Percentiles rank a stretch among this genome's conserved stretches.
These are phyloP conservation scores for Varanus salvator DNA, from an alignment of 2,113 vertebrate species.

Conservation along the genomic window DNA sequence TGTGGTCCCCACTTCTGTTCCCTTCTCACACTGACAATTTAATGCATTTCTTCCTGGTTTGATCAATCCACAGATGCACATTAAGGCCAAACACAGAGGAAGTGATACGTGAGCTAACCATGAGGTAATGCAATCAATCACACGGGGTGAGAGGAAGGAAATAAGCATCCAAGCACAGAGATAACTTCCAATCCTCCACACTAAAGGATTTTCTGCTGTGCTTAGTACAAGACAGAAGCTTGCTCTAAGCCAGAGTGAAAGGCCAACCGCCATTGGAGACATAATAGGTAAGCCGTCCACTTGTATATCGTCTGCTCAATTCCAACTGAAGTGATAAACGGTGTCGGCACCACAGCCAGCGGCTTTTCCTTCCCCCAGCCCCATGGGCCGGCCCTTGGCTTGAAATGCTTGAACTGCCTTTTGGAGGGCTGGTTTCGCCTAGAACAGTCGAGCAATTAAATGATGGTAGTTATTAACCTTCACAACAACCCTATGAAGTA, in stretches of 20 bases:
- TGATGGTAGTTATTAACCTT: slow-evolving; percentile 19
- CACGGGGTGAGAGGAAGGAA: neutral
- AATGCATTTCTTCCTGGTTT: neutral
- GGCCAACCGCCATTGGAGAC: too few species aligned
- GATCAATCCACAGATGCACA: too few species aligned
- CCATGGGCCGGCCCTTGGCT: neutral
- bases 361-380: neutral
- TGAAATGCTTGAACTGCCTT: neutral
- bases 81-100: neutral
- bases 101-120: neutral
- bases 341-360: neutral
- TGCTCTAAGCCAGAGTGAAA: neutral
- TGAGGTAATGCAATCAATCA: neutral
- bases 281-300: neutral
- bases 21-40: too few species aligned
- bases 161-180: neutral
- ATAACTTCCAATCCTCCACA: neutral
- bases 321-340: neutral
- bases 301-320: neutral
- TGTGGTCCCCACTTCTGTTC: too few species aligned
- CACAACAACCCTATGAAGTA: slow-evolving; percentile 11
- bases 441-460: neutral
- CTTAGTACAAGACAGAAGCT: neutral
- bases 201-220: neutral
- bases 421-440: neutral